Percentiles rank a stretch among this genome's conserved stretches.
These are phyloP conservation scores for Chelidonichthys spinosus DNA, from an alignment of 2,797 vertebrate genomes.

Conservation along the genomic window DNA sequence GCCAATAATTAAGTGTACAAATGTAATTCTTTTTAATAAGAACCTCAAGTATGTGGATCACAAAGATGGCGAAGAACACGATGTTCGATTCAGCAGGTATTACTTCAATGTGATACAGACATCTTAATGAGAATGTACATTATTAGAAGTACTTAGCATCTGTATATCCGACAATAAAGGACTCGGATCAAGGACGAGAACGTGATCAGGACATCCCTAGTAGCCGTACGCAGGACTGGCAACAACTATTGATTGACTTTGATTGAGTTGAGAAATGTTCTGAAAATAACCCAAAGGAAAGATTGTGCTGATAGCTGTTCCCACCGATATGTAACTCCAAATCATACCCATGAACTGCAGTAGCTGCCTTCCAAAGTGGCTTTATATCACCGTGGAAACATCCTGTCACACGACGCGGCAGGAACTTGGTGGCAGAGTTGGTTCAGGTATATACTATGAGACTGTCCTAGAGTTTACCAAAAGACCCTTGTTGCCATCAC, in stretches of 20 bases:
- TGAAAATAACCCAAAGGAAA: constrained; percentile 57
- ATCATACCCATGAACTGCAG: constrained; percentile 44
- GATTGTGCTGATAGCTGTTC: constrained; percentile 50
- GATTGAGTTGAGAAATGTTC: constrained; percentile 53
- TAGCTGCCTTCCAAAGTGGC: constrained; percentile 30
- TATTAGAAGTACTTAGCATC: not conserved
- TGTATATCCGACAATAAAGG: not conserved
- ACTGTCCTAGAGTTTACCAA: not conserved
- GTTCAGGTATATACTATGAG: not conserved
- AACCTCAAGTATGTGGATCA: too few relatives aligned
- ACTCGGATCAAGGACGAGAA: not conserved
- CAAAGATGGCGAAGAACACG: too few relatives aligned
- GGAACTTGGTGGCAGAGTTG: not conserved
- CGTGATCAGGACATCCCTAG: not conserved
- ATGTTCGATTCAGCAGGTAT: too few relatives aligned
- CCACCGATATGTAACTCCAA: constrained; percentile 32
- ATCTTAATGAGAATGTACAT: too few relatives aligned
- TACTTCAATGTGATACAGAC: not conserved
- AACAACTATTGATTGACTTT: constrained; percentile 60
- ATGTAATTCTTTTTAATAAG: too few relatives aligned
- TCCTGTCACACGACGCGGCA: not conserved
- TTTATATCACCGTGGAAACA: not conserved
- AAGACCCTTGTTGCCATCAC: not conserved
- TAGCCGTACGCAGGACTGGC: constrained; percentile 13
- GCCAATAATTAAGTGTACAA: too few relatives aligned